phyloP scores from a whole-genome alignment of 2,113 vertebrate species.

The Motacilla tschutschensis region DNA sequence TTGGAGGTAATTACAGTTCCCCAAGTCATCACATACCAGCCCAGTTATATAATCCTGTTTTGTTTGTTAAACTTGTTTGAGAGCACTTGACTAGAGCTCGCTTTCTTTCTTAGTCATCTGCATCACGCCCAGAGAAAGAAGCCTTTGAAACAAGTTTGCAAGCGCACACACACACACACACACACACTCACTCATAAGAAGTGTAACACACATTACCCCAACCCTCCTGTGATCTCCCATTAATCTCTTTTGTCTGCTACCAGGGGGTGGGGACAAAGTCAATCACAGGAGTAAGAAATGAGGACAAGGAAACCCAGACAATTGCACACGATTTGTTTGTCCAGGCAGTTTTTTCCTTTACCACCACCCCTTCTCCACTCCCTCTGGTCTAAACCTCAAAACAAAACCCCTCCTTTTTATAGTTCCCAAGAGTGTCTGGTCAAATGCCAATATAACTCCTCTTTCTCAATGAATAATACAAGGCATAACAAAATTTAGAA shows the following conservation, averaged over 20 bases:
- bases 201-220: neutral
- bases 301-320: neutral
- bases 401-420: neutral
- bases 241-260: neutral
- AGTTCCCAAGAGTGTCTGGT: neutral
- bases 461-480: neutral
- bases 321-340: neutral
- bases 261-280: neutral
- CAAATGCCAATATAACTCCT: neutral
- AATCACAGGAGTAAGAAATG: neutral
- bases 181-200: neutral
- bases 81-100: neutral
- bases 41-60: slow-evolving; percentile 48
- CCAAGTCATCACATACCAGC: slow-evolving; percentile 24
- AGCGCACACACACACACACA: neutral
- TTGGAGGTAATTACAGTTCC: slow-evolving; percentile 13
- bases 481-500: neutral
- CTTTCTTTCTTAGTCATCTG: slow-evolving; percentile 21
- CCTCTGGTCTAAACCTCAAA: neutral
- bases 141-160: neutral
- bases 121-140: slow-evolving; percentile 2
- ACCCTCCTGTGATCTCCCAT: neutral
- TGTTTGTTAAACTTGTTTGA: slow-evolving; percentile 59
- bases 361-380: neutral
- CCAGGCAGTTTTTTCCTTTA: neutral